A percentile compares a stretch with the other conserved stretches of the same genome.
Evolutionary conservation across 1,140 invertebrate genomes (phyloP).

Genomic region (Venturia canescens): DNA sequence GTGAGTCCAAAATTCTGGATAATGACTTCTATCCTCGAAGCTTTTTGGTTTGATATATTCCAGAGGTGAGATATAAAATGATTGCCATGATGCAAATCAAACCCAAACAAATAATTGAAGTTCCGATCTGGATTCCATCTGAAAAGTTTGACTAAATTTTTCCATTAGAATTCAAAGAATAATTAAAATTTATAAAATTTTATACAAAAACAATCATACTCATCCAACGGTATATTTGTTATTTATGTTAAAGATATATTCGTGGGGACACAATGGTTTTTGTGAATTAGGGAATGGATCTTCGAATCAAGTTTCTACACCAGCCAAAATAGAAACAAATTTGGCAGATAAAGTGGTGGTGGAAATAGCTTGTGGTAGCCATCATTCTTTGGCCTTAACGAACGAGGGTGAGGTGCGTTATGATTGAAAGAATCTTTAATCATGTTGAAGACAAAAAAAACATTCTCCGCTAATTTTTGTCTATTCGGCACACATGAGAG

Average conservation of each 20-base stretch:
- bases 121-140: too few species aligned
- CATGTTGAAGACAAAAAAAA: not conserved
- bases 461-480: not conserved
- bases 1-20: too few species aligned
- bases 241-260: slow-evolving; percentile 72
- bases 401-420: slow-evolving; percentile 79
- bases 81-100: too few species aligned
- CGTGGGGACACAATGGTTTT: slow-evolving; percentile 84
- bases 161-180: too few species aligned
- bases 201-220: not conserved
- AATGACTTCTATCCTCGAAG: too few species aligned
- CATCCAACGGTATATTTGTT: not conserved
- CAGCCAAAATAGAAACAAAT: slow-evolving; percentile 74
- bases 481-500: not conserved
- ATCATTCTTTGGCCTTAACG: slow-evolving; percentile 81
- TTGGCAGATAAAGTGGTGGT: slow-evolving; percentile 77
- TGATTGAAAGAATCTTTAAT: not conserved
- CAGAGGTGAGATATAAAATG: too few species aligned
- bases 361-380: slow-evolving; percentile 81
- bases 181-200: too few species aligned
- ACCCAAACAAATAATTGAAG: too few species aligned
- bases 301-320: slow-evolving; percentile 78
- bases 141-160: too few species aligned
- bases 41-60: too few species aligned
- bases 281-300: slow-evolving; percentile 81